Evolutionary conservation across 1,140 invertebrate species (phyloP), one percentile per base, ranked within the genome.

Genomic region (Carposina sasakii): DNA sequence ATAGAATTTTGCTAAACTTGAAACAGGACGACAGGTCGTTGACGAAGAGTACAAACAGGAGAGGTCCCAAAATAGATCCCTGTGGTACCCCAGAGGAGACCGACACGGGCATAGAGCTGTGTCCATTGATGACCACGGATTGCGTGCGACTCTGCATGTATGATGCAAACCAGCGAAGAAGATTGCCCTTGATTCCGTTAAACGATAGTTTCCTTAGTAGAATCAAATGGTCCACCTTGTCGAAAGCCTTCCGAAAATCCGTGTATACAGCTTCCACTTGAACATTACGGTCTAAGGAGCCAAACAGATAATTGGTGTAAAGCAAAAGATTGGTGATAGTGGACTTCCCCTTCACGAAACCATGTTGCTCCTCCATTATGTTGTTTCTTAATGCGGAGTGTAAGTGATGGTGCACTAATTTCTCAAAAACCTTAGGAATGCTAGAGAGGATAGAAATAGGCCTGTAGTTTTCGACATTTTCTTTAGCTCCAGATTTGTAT

Each of bases 201-300:
- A 33, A 20, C 3, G 19, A 16, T 1, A 42, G 20, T 13, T 42
- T 34, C 37, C 34, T 6, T 12, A 41, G 30, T 6, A 46, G 20
- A 1, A 36, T n/a, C n/a, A 12, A 17, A 30, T 23, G 54, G 22
- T 34, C 23, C 8, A 66, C 49, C 4, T 31, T 51, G 15, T 70
- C 61, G 41, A 70, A 64, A 2, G 58, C 63, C 34, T 67, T 67
- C 0, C 43, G 40, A 10, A 67, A 54, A 49, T 65, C 61, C 1
- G 60, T 66, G 40, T 66, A 59, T 4, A 59, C 46, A 0, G 51
- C 57, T 40, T 66, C 60, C 1, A 60, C 41, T 26, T 70, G 61
- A 9, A 8, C 0, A 9, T 51, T 41, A 9, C 22, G 21, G 12
- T 62, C 57, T 10, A 61, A 16, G 2, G 50, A 33, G 12, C 45